A percentile compares a stretch with the other conserved stretches of the same genome.
Conservation (phyloP, 2,113 vertebrate species). For the Anas platyrhynchos region DNA sequence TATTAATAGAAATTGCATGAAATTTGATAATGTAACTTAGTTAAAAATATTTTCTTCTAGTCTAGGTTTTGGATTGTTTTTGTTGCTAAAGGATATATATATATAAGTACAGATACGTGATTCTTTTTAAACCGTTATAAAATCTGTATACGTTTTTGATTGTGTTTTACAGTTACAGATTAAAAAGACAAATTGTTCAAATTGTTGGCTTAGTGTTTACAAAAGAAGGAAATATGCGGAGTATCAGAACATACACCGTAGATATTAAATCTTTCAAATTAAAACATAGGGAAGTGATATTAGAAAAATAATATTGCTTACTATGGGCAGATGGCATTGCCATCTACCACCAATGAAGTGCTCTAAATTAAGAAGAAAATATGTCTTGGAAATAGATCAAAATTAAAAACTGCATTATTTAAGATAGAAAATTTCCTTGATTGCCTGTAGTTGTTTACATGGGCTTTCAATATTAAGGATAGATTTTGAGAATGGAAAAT, state of each 20-base stretch:
- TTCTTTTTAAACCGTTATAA: no score
- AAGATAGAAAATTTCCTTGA: neutral
- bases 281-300: neutral
- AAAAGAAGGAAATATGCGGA: neutral
- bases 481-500: neutral
- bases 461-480: neutral
- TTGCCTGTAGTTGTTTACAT: neutral
- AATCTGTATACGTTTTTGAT: neutral
- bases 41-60: constrained; percentile 12
- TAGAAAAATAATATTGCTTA: neutral
- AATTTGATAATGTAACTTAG: constrained; percentile 21
- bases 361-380: neutral
- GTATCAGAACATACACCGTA: neutral
- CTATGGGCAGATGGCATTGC: neutral
- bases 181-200: neutral
- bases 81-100: neutral
- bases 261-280: neutral
- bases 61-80: neutral
- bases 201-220: neutral
- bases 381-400: neutral
- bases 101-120: no score
- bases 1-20: constrained; percentile 43
- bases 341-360: neutral
- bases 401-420: neutral
- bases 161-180: neutral